Evolutionary conservation across 1,140 invertebrate genomes (phyloP).

Genomic region (Drosophila nebulosa): DNA sequence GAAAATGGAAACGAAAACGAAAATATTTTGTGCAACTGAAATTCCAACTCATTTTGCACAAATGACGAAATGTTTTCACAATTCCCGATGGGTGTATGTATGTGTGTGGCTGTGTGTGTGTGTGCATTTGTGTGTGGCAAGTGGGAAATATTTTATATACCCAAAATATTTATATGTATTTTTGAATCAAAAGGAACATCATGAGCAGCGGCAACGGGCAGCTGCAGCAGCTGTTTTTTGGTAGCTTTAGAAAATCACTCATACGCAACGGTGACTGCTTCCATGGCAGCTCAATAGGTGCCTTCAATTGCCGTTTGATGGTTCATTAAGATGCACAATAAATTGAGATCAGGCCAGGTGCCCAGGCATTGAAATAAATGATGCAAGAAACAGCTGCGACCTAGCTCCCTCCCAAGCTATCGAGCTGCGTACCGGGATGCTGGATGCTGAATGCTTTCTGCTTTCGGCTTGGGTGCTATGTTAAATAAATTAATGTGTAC

Average conservation of each 20-base stretch:
- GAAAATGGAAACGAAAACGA: slow-evolving; percentile 21
- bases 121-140: slow-evolving; percentile 38
- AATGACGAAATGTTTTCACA: slow-evolving; percentile 39
- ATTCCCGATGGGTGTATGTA: neutral
- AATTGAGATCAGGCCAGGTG: slow-evolving; percentile 36
- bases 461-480: neutral
- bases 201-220: neutral
- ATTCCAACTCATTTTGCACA: slow-evolving; percentile 51
- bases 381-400: slow-evolving; percentile 15
- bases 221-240: slow-evolving; percentile 12
- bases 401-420: neutral
- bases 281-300: slow-evolving; percentile 25
- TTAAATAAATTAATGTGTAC: slow-evolving; percentile 39
- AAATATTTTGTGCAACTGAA: slow-evolving; percentile 31
- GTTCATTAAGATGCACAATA: slow-evolving; percentile 71
- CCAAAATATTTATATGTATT: slow-evolving; percentile 31
- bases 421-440: neutral
- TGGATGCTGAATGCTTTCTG: neutral
- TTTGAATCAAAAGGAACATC: slow-evolving; percentile 16
- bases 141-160: slow-evolving; percentile 68
- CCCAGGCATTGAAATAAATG: slow-evolving; percentile 44
- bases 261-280: slow-evolving; percentile 61
- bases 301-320: slow-evolving; percentile 65
- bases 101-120: neutral
- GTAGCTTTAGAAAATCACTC: slow-evolving; percentile 48